Evolutionary conservation across 2,113 vertebrate genomes (phyloP), one percentile per base, ranked within the genome.

Genomic region (Ramphastos sulfuratus): DNA sequence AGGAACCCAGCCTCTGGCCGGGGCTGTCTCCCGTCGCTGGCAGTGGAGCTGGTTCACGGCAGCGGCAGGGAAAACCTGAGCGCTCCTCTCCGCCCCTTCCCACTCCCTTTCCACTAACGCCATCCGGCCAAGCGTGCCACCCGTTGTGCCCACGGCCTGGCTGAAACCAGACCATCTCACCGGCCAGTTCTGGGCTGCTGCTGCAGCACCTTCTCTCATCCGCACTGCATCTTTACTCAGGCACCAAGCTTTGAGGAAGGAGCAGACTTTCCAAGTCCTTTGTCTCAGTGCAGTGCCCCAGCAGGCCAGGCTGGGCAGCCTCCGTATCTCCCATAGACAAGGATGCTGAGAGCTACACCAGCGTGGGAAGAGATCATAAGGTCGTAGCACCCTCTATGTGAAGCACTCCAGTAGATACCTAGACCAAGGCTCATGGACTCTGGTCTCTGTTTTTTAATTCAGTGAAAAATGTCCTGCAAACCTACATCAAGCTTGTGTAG

Each of bases 91-190:
- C 82, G 82, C 67, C 35, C 44, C 64, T 77, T 92, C 46, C 78
- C 9, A 0, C 61, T 64, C 37, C 24, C 77, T 78, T 92, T 74
- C 79, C 91, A 59, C 25, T 27, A 55, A 66, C 3, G 1, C 8
- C 46, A 46, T 46, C 60, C 42, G 72, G 24, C 39, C 7, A 4
- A 70, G 46, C 1, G 1, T 13, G 16, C 0, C 0, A 48, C 75
- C 50, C 48, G 25, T 19, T 64, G 72, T 55, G 39, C 10, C 44
- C 7, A 1, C 31, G 39, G 52, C 39, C 85, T 80, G 72, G 64
- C 65, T 79, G 60, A 58, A 87, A 35, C 6, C 42, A 44, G 27
- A 61, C 39, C 3, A 3, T 35, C 77, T 55, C 75, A 54, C 50
- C 17, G 23, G 59, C 19, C 59, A 61, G 37, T 54, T 61, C 30